Evolutionary conservation across 2,888 invertebrate genomes (phyloP).

Genomic region (Liopterus haemorrhoidalis): DNA sequence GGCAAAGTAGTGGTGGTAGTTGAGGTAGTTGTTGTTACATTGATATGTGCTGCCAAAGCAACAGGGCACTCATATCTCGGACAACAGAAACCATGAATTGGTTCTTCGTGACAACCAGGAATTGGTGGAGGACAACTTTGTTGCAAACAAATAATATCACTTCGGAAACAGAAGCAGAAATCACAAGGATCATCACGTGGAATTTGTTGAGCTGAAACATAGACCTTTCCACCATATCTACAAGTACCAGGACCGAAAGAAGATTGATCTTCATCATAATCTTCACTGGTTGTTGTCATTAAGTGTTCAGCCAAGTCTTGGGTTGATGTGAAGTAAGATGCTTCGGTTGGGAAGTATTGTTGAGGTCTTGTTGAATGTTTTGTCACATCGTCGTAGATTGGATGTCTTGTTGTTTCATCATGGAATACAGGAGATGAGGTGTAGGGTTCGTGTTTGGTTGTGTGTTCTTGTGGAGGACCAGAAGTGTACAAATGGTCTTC

Average conservation of each 20-base stretch:
- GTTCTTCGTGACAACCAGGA: constrained; percentile 84
- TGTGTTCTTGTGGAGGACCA: constrained; percentile 19
- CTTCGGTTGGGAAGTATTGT: constrained; percentile 21
- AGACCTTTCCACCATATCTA: constrained; percentile 85
- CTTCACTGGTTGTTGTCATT: too few species aligned
- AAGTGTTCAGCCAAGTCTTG: too few species aligned
- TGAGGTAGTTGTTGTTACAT: constrained; percentile 80
- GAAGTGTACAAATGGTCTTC: constrained; percentile 21
- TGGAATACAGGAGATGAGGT: constrained; percentile 19
- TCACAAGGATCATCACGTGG: constrained; percentile 92
- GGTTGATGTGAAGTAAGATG: too few species aligned
- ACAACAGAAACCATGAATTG: constrained; percentile 90
- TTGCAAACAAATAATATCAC: constrained; percentile 90
- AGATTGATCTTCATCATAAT: constrained; percentile 72
- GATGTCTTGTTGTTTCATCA: constrained; percentile 26
- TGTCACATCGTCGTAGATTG: constrained; percentile 36
- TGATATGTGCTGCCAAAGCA: constrained; percentile 74
- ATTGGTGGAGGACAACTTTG: constrained; percentile 94
- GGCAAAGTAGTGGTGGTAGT: constrained; percentile 81
- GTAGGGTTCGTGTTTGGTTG: constrained; percentile 26
- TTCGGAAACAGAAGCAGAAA: constrained; percentile 95
- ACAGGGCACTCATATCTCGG: constrained; percentile 91
- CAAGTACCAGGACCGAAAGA: constrained; percentile 85
- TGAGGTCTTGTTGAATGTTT: too few species aligned
- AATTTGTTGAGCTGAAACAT: constrained; percentile 91